These are phyloP conservation scores for Porites rus DNA, from an alignment of 92 coral and sea anemone species.

Conservation along the genomic window DNA sequence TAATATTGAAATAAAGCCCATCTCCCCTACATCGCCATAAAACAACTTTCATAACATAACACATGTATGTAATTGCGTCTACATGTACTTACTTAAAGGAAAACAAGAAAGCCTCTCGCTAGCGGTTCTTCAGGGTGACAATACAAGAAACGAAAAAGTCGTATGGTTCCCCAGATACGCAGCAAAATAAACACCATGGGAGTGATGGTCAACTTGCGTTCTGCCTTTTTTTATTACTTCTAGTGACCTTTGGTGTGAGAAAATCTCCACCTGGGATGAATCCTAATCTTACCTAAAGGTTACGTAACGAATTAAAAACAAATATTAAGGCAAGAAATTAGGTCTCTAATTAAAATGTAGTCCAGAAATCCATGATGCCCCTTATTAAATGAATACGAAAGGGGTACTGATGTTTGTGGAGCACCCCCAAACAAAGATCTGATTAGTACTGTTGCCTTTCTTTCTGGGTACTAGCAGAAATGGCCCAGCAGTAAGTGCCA, in stretches of 20 bases:
- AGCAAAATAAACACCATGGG: conserved; percentile 85
- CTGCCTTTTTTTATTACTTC: conserved; percentile 73
- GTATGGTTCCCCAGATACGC: conserved; percentile 92
- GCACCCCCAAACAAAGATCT: too few species aligned
- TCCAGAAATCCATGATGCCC: too few species aligned
- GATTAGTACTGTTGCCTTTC: too few species aligned
- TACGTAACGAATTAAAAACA: not conserved
- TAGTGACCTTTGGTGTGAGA: conserved; percentile 55
- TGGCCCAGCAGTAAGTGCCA: too few species aligned
- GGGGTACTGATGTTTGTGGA: too few species aligned
- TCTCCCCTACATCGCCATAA: too few species aligned
- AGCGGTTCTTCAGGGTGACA: not conserved
- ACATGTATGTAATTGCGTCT: too few species aligned
- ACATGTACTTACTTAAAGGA: conserved; percentile 70
- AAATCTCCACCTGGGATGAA: conserved; percentile 47
- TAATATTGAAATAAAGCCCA: too few species aligned
- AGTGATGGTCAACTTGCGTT: conserved; percentile 78
- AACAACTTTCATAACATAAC: too few species aligned
- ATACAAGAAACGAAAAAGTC: conserved; percentile 57
- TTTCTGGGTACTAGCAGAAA: too few species aligned
- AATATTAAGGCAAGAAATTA: not conserved
- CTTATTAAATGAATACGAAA: too few species aligned
- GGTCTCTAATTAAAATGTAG: too few species aligned
- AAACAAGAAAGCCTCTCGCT: conserved; percentile 26
- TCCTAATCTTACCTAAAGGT: conserved; percentile 8